Evolutionary conservation across 2,797 vertebrate species (phyloP), one percentile per base, ranked within the genome.

Genomic region (Malacoctenus gilli): DNA sequence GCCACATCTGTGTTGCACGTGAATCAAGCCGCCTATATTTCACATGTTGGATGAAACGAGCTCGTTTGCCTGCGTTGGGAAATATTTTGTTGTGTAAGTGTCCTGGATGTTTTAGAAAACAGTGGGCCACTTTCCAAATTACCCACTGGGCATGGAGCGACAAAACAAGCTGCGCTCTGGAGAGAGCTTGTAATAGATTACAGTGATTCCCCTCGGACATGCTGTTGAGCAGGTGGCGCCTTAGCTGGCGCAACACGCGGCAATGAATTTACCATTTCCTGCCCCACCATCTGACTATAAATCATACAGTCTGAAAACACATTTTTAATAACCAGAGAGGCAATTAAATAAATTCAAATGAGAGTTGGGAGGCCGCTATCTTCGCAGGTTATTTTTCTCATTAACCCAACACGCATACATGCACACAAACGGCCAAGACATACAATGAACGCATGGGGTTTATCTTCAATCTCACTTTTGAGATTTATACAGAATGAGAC

Each of bases 161-260:
- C 86, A 80, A 80, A 85, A 85, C 89, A 87, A 87, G 89, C 86
- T 87, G 83, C 82, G 85, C 87, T 86, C 88, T 85, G 62, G 81
- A 87, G 88, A 87, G 85, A 86, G 84, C 79, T 80, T 88, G 84
- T 90, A 89, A 90, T 91, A 89, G 88, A 90, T 90, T 86, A 87
- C 80, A 82, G 77, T 55, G 80, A 81, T 89, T 91, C 88, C 87
- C 86, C 46, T 77, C 52, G 81, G 87, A 87, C 85, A 85, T 89
- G 87, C 85, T 85, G 86, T 83, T 74, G 84, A 90, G 87, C 89
- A 91, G 89, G 89, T 90, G 89, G 88, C 57, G 83, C 72, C 84
- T 85, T 86, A 77, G 85, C 84, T 89, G 84, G 86, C 82, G 86
- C 74, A 87, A 88, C 81, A 83, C 85, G 73, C 78, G 68, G 79